Evolutionary conservation across 1,140 invertebrate genomes (phyloP), one percentile per base, ranked within the genome.

Genomic region (Papilio glaucus): DNA sequence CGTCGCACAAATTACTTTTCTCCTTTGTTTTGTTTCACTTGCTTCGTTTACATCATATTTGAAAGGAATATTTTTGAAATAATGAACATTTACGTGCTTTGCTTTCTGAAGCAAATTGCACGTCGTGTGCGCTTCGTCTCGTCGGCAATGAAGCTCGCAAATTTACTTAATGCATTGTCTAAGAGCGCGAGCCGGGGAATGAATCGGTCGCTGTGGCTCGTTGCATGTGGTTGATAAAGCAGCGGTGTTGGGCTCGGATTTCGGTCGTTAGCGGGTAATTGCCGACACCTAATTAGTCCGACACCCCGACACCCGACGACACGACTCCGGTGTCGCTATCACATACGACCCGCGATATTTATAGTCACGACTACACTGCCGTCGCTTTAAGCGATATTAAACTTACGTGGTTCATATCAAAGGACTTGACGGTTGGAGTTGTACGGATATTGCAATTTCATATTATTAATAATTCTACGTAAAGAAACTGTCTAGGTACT

Each of bases 201-300:
- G 77, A 77, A 77, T 80, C 74, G 75, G 72, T 78, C 73, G 71
- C 38, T 71, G 49, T 18, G 61, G 63, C 69, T 26, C 41, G 74
- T 57, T 82, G 80, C 81, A 85, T 77, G 77, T 77, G 79, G 80
- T 85, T 91, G 88, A 91, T 92, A 90, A 90, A 87, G 84, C 84
- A 78, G 67, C 49, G 72, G 77, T 61, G 74, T 53, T 68, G 39
- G 33, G 74, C 77, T 91, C 89, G 81, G 81, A 82, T 92, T 86
- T 89, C 90, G 86, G 85, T 89, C 87, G 88, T 92, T 90, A 92
- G 84, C 81, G 81, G 67, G 88, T 88, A 89, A 91, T 89, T 86
- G 89, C 85, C 87, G 89, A 82, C 89, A 89, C 82, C 86, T 91
- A 91, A 89, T 89, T 89, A 91, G 87, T 79, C 71, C 79, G 82